Conservation (phyloP, 1,140 invertebrate species). For the Babylonia areolata region DNA sequence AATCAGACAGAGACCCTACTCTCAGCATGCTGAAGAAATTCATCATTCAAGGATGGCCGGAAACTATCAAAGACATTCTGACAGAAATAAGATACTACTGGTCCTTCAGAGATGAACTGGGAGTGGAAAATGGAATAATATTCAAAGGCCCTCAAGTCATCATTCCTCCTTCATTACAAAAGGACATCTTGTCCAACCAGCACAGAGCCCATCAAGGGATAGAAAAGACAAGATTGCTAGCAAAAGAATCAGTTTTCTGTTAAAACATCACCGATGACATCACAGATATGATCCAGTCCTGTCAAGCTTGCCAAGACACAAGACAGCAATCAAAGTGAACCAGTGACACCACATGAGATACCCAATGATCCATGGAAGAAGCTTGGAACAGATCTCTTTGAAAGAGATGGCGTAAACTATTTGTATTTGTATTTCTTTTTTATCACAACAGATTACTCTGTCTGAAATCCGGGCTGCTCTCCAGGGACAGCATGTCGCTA, state of each 20-base stretch:
- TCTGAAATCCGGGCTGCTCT: too few relatives aligned
- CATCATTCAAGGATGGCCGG: conserved; percentile 40
- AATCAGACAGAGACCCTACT: too few relatives aligned
- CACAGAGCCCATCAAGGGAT: conserved; percentile 46
- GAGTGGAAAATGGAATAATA: conserved; percentile 34
- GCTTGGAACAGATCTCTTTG: conserved; percentile 31
- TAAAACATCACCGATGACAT: conserved; percentile 34
- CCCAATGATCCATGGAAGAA: conserved; percentile 9
- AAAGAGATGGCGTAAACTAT: neutral
- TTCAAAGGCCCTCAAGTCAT: conserved; percentile 42
- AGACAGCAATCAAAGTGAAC: neutral
- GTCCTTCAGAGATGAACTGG: conserved; percentile 37
- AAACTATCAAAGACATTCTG: conserved; percentile 15
- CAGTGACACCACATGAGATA: conserved; percentile 16
- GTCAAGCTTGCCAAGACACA: conserved; percentile 27
- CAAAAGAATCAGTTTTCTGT: conserved; percentile 36
- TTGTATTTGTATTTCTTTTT: too few relatives aligned
- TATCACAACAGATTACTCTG: too few relatives aligned
- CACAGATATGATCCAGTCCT: conserved; percentile 27
- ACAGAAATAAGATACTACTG: conserved; percentile 27
- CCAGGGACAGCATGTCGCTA: too few relatives aligned
- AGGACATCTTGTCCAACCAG: conserved; percentile 20
- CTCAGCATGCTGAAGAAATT: too few relatives aligned
- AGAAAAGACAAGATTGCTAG: conserved; percentile 25
- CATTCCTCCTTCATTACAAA: conserved; percentile 38